A percentile compares a stretch with the other conserved stretches of the same genome.
Evolutionary conservation across 2,888 invertebrate genomes (phyloP).

Genomic region (Rhorus exstirpatorius): DNA sequence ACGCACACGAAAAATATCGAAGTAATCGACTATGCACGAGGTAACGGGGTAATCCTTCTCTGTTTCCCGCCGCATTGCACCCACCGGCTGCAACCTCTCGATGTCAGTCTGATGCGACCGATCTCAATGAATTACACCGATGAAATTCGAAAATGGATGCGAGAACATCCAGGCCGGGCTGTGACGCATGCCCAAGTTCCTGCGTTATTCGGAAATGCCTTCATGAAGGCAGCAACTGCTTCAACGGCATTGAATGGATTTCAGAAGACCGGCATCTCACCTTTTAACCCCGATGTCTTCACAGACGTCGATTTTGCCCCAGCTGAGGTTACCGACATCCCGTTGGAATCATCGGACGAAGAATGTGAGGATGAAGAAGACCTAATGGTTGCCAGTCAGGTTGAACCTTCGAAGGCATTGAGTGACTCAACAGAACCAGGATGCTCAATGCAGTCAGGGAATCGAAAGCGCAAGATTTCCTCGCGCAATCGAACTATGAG

Average conservation of each 20-base stretch:
- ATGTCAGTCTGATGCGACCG: conserved; percentile 75
- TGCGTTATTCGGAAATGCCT: conserved; percentile 76
- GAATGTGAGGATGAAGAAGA: no score
- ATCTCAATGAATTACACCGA: conserved; percentile 74
- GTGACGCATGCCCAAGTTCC: conserved; percentile 75
- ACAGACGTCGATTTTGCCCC: conserved; percentile 72
- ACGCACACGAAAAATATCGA: conserved; percentile 80
- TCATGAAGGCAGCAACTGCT: conserved; percentile 74
- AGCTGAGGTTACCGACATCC: conserved; percentile 13
- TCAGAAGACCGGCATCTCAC: conserved; percentile 76
- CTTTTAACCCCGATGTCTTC: conserved; percentile 74
- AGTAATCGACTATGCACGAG: conserved; percentile 74
- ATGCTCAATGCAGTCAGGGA: no score
- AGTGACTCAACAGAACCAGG: no score
- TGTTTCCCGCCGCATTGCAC: conserved; percentile 80
- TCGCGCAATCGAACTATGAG: no score
- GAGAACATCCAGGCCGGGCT: conserved; percentile 74
- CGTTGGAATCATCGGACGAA: no score
- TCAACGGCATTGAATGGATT: conserved; percentile 76
- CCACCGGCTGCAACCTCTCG: conserved; percentile 76
- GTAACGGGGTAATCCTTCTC: conserved; percentile 77
- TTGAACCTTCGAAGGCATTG: no score
- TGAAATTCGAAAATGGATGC: conserved; percentile 74
- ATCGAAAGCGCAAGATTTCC: no score
- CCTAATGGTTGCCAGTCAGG: no score